Base-by-base conservation (phyloP, 1,140 invertebrate species). In the Gryllus bimaculatus region DNA sequence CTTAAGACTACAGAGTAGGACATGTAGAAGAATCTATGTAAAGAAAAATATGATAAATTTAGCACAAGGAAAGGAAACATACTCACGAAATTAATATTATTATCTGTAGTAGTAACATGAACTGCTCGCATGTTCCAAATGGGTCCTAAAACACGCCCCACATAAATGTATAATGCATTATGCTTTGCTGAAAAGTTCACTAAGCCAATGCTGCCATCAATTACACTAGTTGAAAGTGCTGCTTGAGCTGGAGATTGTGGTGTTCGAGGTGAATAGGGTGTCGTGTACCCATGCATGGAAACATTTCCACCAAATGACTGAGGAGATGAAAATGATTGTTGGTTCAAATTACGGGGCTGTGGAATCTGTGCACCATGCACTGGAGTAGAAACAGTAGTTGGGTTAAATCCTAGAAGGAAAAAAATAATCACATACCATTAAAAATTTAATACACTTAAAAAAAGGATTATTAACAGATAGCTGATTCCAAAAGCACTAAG, bases 91-190 rank as follows among this genome's bases (percentile, higher is more conserved):
- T 90, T 89, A 74, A 88, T 85, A 80, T 90, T 92, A 78, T 88
- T 89, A 82, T 89, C 88, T 39, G 88, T 85, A 8, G 86, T 87
- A 79, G 86, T 81, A 15, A 87, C 90, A n/a, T 91, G 89, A 8
- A 94, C 90, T 82, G 93, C 93, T 81, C 90, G 89, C 79, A 91
- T 84, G 82, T 91, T 91, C 95, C 95, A 96, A 79, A 96, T 89
- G 0, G 94, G 92, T 79, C 94, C 87, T 8, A 98, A 85, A 82
- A 98, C 93, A 81, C 96, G 90, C 47, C 93, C 91, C 10, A 98
- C 90, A 83, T 95, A 97, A 7, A 98, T 88, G 86, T 98, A 99
- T 0, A 99, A 87, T 1, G 95, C 96, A 85, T 97, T 95, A 84
- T 98, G 96, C 86, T 97, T 97, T 7, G 93, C 90, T 6, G 95